A percentile compares a stretch with the other conserved stretches of the same genome.
Evolutionary conservation across 2,113 vertebrate genomes (phyloP).

Genomic region (Ceratotherium simum): DNA sequence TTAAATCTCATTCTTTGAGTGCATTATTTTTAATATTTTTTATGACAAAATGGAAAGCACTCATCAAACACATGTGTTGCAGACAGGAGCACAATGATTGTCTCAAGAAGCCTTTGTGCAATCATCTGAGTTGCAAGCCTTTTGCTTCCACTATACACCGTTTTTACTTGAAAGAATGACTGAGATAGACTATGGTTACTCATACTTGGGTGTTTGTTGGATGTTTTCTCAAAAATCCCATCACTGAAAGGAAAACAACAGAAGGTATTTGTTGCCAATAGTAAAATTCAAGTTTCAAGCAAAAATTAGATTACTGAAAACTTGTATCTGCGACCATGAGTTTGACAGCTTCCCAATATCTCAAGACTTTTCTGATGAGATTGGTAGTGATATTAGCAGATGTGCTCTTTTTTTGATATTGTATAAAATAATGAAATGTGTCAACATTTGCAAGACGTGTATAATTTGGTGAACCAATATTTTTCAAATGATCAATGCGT

Average conservation of each 20-base stretch:
- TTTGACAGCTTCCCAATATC: not conserved
- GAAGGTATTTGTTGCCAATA: not conserved
- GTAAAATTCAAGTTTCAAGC: constrained; percentile 4
- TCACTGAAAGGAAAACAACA: not conserved
- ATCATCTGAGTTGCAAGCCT: not conserved
- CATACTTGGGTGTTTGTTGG: not conserved
- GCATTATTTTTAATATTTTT: not conserved
- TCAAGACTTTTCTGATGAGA: not conserved
- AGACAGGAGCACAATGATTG: not conserved
- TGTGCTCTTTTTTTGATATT: not conserved
- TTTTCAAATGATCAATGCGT: not conserved
- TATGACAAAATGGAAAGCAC: not conserved
- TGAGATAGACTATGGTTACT: not conserved
- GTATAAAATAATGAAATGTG: not conserved
- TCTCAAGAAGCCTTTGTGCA: not conserved
- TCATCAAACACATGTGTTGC: not conserved
- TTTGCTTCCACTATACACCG: not conserved
- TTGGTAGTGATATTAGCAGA: not conserved
- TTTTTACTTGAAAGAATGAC: not conserved
- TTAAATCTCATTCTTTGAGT: not conserved
- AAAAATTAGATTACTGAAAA: not conserved
- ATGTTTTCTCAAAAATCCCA: not conserved
- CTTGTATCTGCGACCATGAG: not conserved
- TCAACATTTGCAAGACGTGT: not conserved
- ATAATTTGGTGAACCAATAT: not conserved